Evolutionary conservation across 2,113 vertebrate species (phyloP), one percentile per base, ranked within the genome.

Genomic region (Genyomyrus donnyi): DNA sequence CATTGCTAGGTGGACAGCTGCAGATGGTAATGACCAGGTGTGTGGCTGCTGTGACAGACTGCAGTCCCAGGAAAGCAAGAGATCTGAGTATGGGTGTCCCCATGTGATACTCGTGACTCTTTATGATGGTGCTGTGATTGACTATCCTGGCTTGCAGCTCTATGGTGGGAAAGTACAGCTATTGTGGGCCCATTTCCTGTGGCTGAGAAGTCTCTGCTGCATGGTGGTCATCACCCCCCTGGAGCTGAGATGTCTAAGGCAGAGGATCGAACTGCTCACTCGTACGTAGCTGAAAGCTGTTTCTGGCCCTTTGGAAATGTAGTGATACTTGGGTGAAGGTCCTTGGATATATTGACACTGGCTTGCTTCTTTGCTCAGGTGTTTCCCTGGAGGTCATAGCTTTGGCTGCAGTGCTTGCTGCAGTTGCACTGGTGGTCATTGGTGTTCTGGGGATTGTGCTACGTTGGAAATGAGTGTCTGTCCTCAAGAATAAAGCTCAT

Each of bases 31-130:
- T 8, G 6, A 92, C 35, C 15, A 89, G n/a, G 90, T 7, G 7
- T 93, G 92, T 42, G 46, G 58, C n/a, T 93, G 92, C 49, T 93
- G 92, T 87, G 90, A 91, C 24, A 0, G 48, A 56, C 21, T 93
- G 91, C 86, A 85, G 27, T 19, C 15, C 56, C 13, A 66, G 88
- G 50, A 52, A 50, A 15, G 31, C 62, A 21, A 77, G 66, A 50
- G 13, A 19, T 77, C 45, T 31, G n/a, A 19, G 88, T 77, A 35
- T 17, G 70, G 11, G 10, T 24, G 13, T 27, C 21, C 10, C n/a
- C n/a, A n/a, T 31, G 1, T 7, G 7, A 35, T 21, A 4, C 6
- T 42, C 35, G 24, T 42, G 31, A 27, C 66, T 35, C 48, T 4
- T 7, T 13, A 11, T 3, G 35, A 42, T 48, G 21, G 58, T 15